Conservation (phyloP, 2,797 vertebrate genomes). For the Rhinatrema bivittatum region DNA sequence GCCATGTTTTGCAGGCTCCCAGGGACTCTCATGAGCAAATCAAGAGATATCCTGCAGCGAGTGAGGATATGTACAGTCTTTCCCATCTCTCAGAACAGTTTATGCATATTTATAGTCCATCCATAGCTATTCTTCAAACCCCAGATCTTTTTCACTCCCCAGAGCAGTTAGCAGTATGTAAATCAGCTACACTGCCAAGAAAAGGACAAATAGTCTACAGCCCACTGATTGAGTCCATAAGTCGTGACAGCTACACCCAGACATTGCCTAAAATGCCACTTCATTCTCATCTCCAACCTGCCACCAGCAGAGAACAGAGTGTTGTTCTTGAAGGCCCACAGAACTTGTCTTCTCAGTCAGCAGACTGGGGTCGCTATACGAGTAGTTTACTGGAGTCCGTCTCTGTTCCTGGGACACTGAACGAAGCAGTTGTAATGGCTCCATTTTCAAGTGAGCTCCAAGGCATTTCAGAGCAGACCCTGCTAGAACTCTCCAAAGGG, state of each 20-base stretch:
- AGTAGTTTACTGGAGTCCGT: constrained; percentile 78
- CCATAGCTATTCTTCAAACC: constrained; percentile 71
- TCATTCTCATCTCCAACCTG: constrained; percentile 45
- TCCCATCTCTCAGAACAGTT: constrained; percentile 69
- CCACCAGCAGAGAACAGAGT: constrained; percentile 63
- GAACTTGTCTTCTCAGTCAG: constrained; percentile 57
- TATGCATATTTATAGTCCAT: constrained; percentile 77
- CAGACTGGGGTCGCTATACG: constrained; percentile 63
- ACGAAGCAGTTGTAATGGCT: constrained; percentile 63
- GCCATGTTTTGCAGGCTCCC: constrained; percentile 52
- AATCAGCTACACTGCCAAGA: constrained; percentile 74
- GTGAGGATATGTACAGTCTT: constrained; percentile 58
- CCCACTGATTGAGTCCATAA: constrained; percentile 49
- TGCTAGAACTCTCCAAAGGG: constrained; percentile 75
- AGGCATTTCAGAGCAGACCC: constrained; percentile 87
- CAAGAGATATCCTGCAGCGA: constrained; percentile 44
- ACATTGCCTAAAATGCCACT: constrained; percentile 71
- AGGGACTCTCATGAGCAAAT: constrained; percentile 53
- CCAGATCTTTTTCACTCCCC: constrained; percentile 65
- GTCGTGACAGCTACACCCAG: constrained; percentile 72
- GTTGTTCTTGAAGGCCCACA: constrained; percentile 61
- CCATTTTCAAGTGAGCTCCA: constrained; percentile 80
- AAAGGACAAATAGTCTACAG: constrained; percentile 71
- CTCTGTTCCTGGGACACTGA: constrained; percentile 79
- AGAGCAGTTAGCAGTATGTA: constrained; percentile 58